A percentile compares a stretch with the other conserved stretches of the same genome.
Evolutionary conservation across 2,113 vertebrate genomes (phyloP).

Genomic region (Hemichromis elongatus): DNA sequence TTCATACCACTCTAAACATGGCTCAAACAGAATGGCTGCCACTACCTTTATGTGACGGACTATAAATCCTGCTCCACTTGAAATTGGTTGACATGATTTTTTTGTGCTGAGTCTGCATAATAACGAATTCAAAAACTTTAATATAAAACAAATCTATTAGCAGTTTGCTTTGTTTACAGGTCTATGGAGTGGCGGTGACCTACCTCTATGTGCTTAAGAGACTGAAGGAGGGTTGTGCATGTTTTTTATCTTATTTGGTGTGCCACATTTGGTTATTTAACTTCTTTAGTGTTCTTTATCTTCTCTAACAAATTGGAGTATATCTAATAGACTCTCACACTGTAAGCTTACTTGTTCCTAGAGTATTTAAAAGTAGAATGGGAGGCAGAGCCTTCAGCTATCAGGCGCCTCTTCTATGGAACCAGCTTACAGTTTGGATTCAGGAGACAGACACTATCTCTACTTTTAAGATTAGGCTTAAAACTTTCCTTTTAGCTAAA

Average conservation of each 20-base stretch:
- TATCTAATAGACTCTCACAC: neutral
- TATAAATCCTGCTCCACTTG: neutral
- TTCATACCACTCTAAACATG: neutral
- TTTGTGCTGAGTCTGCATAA: neutral
- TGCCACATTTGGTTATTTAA: neutral
- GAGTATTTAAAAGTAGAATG: too few species aligned
- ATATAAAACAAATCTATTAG: neutral
- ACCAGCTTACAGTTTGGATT: too few species aligned
- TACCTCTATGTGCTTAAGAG: neutral
- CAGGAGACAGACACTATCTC: too few species aligned
- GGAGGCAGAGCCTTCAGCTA: too few species aligned
- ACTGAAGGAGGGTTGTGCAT: neutral
- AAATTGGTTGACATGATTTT: neutral
- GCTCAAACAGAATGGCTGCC: fast-evolving
- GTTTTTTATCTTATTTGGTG: neutral
- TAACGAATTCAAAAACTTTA: neutral
- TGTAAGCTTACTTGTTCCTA: too few species aligned
- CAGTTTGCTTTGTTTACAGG: neutral
- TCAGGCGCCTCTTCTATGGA: too few species aligned
- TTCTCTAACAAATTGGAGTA: too few species aligned
- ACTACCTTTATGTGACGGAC: neutral
- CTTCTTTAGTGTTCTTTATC: neutral
- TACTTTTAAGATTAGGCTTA: too few species aligned
- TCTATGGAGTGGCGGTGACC: neutral
- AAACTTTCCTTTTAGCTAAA: too few species aligned